Evolutionary conservation across 1,140 invertebrate species (phyloP).

Genomic region (Metopolophium dirhodum): DNA sequence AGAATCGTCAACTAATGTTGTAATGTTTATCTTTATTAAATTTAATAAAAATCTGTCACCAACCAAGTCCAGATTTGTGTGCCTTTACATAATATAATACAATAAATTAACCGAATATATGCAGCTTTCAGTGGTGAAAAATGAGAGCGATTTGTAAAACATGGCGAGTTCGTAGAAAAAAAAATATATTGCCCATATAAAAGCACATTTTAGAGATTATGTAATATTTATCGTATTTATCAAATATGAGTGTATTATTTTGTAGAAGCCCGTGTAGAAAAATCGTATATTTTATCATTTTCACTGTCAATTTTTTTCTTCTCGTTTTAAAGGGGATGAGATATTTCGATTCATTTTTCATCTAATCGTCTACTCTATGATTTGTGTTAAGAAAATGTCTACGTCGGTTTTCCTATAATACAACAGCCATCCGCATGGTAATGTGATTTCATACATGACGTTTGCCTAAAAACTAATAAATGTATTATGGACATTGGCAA

Average conservation of each 20-base stretch:
- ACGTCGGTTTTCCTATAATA: background rate
- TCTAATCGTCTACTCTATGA: background rate
- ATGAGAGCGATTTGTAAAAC: background rate
- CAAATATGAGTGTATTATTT: background rate
- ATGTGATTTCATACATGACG: background rate
- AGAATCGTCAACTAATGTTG: background rate
- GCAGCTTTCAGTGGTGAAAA: background rate
- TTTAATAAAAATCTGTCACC: slow-evolving; percentile 17
- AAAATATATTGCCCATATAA: background rate
- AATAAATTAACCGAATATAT: background rate
- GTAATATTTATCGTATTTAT: slow-evolving; percentile 18
- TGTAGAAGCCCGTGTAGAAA: background rate
- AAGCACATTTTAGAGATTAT: background rate
- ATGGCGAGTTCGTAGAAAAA: background rate
- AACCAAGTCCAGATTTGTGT: background rate
- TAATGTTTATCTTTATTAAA: background rate
- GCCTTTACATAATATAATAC: background rate
- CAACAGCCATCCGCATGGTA: background rate
- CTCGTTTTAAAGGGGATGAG: background rate
- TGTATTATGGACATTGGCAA: background rate
- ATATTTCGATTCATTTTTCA: background rate
- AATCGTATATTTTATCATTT: slow-evolving; percentile 13
- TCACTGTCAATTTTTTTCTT: background rate
- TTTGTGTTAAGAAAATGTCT: background rate
- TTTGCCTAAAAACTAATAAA: background rate